Base-by-base conservation (phyloP, 37 sponge, comb jelly and placozoan species). In the Tethya wilhelma region DNA sequence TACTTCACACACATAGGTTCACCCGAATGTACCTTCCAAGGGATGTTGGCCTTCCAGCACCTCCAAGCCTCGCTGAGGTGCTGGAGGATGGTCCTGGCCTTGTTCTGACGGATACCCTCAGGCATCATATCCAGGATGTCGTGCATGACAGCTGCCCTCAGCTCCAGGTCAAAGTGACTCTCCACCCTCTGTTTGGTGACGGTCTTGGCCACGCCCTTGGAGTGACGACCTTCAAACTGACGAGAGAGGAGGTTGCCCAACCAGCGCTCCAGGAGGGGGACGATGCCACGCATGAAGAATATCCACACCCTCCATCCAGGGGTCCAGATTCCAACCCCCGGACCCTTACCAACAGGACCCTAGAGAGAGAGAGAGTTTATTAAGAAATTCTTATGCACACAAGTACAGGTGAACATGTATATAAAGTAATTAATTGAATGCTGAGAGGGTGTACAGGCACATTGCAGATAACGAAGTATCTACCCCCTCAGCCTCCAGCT, bases 101-200 rank as follows among this genome's bases (percentile, higher is more conserved):
- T 98, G 91, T 98, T 98, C 95, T 98, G 99, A 58, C 90, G 93
- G 79, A 98, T 95, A 26, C 99, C 99, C 84, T 98, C 99, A 20
- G 99, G 99, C 99, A 98, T 98, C 99, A 98, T 98, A 69, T 98
- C 99, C 85, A 98, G 56, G 25, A 98, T 98, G 74, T 98, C 99
- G 43, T 98, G 99, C 99, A 98, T 98, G 68, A 97, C 97, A 33
- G 96, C 90, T 11, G 99, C 99, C 62, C 99, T 78, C 46, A 98
- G 84, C 77, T 98, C 99, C 34, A 98, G 81, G 70, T 98, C 99
- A 84, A 93, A 98, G 71, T 98, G 99, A 56, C 95, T 94, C 93
- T 98, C 99, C 56, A 98, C 99, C 33, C 99, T 75, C 75, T 98
- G 99, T 83, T 98, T 98, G 37, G 99, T 98, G 58, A 98, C 96